Evolutionary conservation across 2,888 invertebrate species (phyloP).

Genomic region (Drosophila siamana): DNA sequence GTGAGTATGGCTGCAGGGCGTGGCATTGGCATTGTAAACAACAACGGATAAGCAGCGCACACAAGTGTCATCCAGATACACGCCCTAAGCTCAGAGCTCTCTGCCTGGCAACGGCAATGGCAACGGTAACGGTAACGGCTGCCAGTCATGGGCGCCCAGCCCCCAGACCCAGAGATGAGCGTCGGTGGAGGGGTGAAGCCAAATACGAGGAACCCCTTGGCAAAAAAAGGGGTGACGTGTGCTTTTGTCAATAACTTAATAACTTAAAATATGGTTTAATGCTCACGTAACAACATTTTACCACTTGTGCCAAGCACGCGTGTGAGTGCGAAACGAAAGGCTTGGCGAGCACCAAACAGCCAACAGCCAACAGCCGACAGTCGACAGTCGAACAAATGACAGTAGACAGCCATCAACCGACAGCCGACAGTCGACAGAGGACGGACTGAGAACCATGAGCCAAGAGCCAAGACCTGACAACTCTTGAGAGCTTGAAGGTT

Average conservation of each 20-base stretch:
- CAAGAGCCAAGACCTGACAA: conserved; percentile 35
- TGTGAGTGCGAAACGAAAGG: conserved; percentile 45
- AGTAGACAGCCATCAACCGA: conserved; percentile 1
- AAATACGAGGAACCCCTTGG: conserved; percentile 9
- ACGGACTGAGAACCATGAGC: conserved; percentile 36
- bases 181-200: not conserved
- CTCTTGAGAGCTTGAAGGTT: conserved; percentile 27
- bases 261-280: conserved; percentile 82
- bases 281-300: conserved; percentile 79
- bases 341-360: conserved; percentile 39
- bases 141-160: conserved; percentile 37
- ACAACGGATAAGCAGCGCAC: conserved; percentile 76
- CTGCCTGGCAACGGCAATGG: conserved; percentile 51
- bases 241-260: conserved; percentile 82
- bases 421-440: conserved; percentile 8
- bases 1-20: conserved; percentile 53
- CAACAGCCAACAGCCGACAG: conserved; percentile 17
- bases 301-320: conserved; percentile 73
- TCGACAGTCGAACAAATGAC: conserved; percentile 14
- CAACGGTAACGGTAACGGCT: conserved; percentile 52
- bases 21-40: conserved; percentile 78
- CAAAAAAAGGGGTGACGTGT: conserved; percentile 69
- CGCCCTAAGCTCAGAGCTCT: conserved; percentile 31
- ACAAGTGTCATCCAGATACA: conserved; percentile 72
- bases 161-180: conserved; percentile 4